Base-by-base conservation (phyloP, 2,797 vertebrate genomes). In the Cryptoblepharus egeriae region DNA sequence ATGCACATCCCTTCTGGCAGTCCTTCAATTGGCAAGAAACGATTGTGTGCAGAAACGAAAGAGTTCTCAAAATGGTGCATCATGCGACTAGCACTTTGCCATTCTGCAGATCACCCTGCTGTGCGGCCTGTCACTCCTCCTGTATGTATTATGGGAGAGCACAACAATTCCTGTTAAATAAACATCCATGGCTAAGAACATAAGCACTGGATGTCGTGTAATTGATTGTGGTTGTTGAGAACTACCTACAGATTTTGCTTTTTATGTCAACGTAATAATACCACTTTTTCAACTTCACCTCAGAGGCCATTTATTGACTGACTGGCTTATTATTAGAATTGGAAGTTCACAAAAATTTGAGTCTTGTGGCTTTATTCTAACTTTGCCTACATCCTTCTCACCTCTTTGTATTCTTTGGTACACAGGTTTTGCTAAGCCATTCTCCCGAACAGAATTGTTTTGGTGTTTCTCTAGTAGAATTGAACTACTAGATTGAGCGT, bases 131-230 rank as follows among this genome's bases (percentile, higher is more conserved):
- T 26, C n/a, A 0, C 35, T 26, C 64, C 71, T 63, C 28, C 85
- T 9, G n/a, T 5, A 4, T 1, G 64, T 5, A 42, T 68, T 35
- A 83, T 32, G 37, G 73, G 61, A 72, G 77, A 63, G 61, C 52
- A n/a, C n/a, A 67, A 18, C 52, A 61, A 61, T 67, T 85, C 69
- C 63, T 15, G 45, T 72, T 35, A 5, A 73, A 85, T 85, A 13
- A 58, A 73, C 52, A 55, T 60, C 20, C 39, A 28, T 37, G 13
- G 65, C 32, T 71, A 45, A 57, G 49, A 18, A 28, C 64, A 13
- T 67, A 13, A 30, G 39, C 75, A 42, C 9, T 26, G 8, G 30
- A 35, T 73, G 37, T 28, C 45, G 24, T 68, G 32, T 32, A 77
- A 69, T 69, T 63, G 42, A 76, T 22, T 42, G 45, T 28, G 16